Conservation (phyloP, 64 coral and sea anemone genomes). For the Astreopora myriophthalma region DNA sequence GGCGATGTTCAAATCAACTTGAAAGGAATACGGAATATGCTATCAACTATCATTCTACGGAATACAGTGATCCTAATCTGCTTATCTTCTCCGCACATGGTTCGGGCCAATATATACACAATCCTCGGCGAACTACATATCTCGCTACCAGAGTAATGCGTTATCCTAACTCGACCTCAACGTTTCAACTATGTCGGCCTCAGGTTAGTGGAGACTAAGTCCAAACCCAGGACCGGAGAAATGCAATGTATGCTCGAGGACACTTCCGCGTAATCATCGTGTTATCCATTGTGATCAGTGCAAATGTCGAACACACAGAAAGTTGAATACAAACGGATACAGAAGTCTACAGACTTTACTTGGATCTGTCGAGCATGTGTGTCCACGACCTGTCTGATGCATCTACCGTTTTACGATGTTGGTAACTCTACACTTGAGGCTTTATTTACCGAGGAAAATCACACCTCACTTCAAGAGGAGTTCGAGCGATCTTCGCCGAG, state of each 20-base stretch:
- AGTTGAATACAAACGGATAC: slow-evolving; percentile 41
- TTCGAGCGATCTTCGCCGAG: too few species aligned
- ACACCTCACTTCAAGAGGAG: too few species aligned
- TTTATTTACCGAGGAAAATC: not conserved
- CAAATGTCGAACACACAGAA: slow-evolving; percentile 45
- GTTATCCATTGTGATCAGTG: slow-evolving; percentile 51
- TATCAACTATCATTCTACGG: too few species aligned
- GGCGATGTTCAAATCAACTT: too few species aligned
- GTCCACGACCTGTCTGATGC: not conserved
- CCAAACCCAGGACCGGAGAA: slow-evolving; percentile 64
- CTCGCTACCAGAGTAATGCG: not conserved
- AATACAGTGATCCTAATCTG: too few species aligned
- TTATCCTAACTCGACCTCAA: slow-evolving; percentile 50
- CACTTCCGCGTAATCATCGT: slow-evolving; percentile 47
- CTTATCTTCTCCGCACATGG: not conserved
- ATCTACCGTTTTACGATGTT: not conserved
- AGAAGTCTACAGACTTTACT: not conserved
- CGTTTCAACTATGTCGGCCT: slow-evolving; percentile 17
- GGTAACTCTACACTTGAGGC: not conserved
- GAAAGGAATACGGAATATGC: too few species aligned
- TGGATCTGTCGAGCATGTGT: not conserved
- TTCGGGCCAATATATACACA: not conserved
- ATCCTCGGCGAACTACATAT: not conserved
- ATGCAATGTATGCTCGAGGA: slow-evolving; percentile 37
- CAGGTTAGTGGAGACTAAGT: slow-evolving; percentile 9